Conservation (phyloP, 2,888 invertebrate genomes). For the Apotomis turbidana region DNA sequence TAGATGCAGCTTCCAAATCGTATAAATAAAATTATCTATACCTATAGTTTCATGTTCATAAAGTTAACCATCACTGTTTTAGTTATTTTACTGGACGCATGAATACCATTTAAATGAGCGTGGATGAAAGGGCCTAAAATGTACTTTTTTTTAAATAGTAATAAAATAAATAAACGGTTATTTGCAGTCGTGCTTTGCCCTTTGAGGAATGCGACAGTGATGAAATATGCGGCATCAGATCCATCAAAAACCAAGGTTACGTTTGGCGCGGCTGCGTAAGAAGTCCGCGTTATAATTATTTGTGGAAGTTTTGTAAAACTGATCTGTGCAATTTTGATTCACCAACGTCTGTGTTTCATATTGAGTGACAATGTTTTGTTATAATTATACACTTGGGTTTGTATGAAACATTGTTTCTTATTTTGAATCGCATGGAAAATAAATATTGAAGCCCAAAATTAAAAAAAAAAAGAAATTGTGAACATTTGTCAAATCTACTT, state of each 20-base stretch:
- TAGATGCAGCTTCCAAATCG: too few relatives aligned
- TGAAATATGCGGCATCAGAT: conserved; percentile 68
- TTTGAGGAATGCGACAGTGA: conserved; percentile 59
- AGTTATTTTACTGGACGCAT: too few relatives aligned
- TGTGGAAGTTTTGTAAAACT: conserved; percentile 63
- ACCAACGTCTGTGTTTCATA: conserved; percentile 58
- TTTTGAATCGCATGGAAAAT: background rate
- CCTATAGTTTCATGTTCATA: too few relatives aligned
- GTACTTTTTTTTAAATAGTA: background rate
- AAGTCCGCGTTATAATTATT: conserved; percentile 68
- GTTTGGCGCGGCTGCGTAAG: conserved; percentile 71
- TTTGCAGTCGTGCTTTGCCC: conserved; percentile 60
- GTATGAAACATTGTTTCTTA: background rate
- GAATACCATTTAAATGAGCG: background rate
- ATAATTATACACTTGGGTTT: background rate
- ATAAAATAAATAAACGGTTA: background rate
- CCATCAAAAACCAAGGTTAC: conserved; percentile 61
- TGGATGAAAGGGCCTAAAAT: background rate
- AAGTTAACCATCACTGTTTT: too few relatives aligned
- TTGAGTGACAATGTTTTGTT: conserved; percentile 8
- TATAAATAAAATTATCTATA: too few relatives aligned
- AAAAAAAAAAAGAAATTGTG: too few relatives aligned
- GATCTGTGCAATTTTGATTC: conserved; percentile 67
- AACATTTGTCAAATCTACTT: too few relatives aligned
- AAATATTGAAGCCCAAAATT: too few relatives aligned